Evolutionary conservation across 2,888 invertebrate species (phyloP).

Genomic region (Branchellion lobata): DNA sequence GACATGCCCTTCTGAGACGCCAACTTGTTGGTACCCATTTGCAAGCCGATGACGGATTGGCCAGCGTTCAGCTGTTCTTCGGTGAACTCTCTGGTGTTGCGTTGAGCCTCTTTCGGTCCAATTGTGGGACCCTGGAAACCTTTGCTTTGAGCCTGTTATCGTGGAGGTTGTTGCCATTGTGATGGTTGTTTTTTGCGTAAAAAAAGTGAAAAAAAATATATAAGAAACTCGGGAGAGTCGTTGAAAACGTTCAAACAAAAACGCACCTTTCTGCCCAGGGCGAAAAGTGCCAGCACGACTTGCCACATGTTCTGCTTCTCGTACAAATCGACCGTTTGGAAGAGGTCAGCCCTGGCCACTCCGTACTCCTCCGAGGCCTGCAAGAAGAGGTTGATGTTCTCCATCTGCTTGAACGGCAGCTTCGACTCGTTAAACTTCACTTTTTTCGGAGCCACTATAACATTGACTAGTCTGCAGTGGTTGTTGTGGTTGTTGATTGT

Average conservation of each 20-base stretch:
- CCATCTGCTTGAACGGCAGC: conserved; percentile 85
- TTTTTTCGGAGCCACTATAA: conserved; percentile 65
- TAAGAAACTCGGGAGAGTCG: no score
- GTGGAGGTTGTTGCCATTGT: background rate
- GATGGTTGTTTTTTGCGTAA: background rate
- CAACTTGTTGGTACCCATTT: conserved; percentile 95
- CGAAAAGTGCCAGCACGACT: conserved; percentile 88
- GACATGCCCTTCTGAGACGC: conserved; percentile 73
- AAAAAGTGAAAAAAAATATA: no score
- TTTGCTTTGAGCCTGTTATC: conserved; percentile 60
- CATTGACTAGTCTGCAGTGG: conserved; percentile 47
- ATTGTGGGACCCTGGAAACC: conserved; percentile 75
- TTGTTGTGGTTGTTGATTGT: no score
- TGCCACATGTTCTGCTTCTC: conserved; percentile 93
- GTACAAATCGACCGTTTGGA: conserved; percentile 97
- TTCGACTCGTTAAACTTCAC: conserved; percentile 85
- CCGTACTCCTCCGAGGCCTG: conserved; percentile 88
- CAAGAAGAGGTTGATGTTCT: conserved; percentile 86
- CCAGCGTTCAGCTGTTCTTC: conserved; percentile 89
- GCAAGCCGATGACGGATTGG: conserved; percentile 83
- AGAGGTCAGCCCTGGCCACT: conserved; percentile 91
- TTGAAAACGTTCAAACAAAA: no score
- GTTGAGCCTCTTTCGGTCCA: conserved; percentile 92
- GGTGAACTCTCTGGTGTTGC: conserved; percentile 84
- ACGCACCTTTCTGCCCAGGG: conserved; percentile 82